Evolutionary conservation across 2,113 vertebrate genomes (phyloP), one percentile per base, ranked within the genome.

Genomic region (Pao palembangensis): DNA sequence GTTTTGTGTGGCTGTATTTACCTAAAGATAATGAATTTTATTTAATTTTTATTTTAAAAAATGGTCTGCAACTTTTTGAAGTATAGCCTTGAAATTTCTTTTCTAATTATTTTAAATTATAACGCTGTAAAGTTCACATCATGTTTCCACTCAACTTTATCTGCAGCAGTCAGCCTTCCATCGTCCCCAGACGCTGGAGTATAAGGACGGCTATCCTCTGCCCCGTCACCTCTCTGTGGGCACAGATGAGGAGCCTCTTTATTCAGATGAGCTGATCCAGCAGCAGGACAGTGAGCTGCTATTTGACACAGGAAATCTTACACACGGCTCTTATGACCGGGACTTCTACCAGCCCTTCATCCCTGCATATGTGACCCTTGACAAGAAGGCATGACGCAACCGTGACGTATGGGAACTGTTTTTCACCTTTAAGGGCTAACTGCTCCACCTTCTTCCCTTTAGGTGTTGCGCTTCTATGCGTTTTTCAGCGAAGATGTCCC

Each of bases 381-480:
- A 99, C 88, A 98, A 99, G 84, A 98, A 98, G 96, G 97, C 98
- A 58, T 10, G 28, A 18, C 4, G 10, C 47, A 49, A 17, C 44
- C 17, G 13, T 46, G 44, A 46, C 5, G 44, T 6, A 12, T 52
- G 51, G 23, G 21, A 49, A n/a, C 47, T 7, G 17, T 20, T 20
- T 53, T 21, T 8, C 20, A 31, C 38, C 15, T 3, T 38, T n/a
- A 14, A 14, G 16, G n/a, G 11, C 8, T 20, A 42, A 58, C 14
- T 23, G 2, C 17, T 15, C 23, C 13, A 6, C 15, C 20, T 25
- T 3, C 23, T 62, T 49, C 7, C 16, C 21, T 46, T 51, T 3
- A 99, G 97, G n/a, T n/a, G n/a, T n/a, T n/a, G 90, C 91, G 91
- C 57, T 99, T 94, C 56, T 84, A 90, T 44, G 96, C 90, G 6